phyloP scores from a whole-genome alignment of 2,113 vertebrate species.

The Peromyscus maniculatus region DNA sequence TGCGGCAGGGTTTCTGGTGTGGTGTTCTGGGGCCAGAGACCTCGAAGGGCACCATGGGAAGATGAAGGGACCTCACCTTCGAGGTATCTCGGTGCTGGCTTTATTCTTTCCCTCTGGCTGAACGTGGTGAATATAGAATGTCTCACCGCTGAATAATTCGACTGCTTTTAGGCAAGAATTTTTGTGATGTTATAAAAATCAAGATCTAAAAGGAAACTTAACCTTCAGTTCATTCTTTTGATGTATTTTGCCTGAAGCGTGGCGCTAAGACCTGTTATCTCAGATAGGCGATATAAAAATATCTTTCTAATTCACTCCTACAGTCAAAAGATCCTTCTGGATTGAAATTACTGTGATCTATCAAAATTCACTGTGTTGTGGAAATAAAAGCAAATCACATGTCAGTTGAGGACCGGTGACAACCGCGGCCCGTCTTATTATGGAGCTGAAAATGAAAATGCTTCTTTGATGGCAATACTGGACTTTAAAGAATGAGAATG shows the following conservation, averaged over 20 bases:
- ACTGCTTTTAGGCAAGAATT: conserved; percentile 80
- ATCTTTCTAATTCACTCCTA: conserved; percentile 72
- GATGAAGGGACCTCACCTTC: conserved; percentile 51
- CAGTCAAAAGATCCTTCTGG: conserved; percentile 74
- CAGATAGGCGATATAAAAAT: conserved; percentile 82
- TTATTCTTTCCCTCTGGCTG: conserved; percentile 72
- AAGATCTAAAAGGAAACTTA: conserved; percentile 82
- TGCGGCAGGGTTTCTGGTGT: conserved; percentile 3
- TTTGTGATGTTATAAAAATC: conserved; percentile 83
- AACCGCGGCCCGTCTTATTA: conserved; percentile 53
- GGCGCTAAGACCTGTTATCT: conserved; percentile 72
- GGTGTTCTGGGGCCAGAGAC: not conserved
- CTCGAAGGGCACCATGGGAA: conserved; percentile 10
- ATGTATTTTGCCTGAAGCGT: conserved; percentile 68
- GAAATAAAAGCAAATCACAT: conserved; percentile 82
- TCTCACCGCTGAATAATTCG: conserved; percentile 78
- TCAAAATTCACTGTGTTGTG: conserved; percentile 74
- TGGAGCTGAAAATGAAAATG: conserved; percentile 67
- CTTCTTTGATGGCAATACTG: conserved; percentile 50
- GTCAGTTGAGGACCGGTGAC: conserved; percentile 67
- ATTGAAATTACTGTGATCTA: conserved; percentile 78
- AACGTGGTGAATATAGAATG: conserved; percentile 70
- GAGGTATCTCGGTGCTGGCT: conserved; percentile 46
- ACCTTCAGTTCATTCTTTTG: conserved; percentile 79
- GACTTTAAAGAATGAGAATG: conserved; percentile 50